Percentiles rank a stretch among this genome's conserved stretches.
Conservation (phyloP, 2,797 vertebrate genomes). For the Galaxias olidus region DNA sequence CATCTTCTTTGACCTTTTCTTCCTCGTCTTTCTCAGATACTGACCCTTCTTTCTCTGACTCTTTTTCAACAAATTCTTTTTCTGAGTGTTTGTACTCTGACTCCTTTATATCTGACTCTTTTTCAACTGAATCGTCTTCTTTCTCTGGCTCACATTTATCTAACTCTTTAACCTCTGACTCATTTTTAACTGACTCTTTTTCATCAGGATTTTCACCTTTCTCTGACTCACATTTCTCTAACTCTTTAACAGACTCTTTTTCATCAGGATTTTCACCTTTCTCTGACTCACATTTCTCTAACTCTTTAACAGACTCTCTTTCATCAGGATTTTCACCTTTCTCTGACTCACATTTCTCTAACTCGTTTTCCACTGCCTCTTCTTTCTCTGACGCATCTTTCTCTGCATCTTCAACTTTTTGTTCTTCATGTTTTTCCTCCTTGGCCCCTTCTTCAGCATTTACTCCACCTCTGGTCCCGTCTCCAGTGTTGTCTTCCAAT, state of each 20-base stretch:
- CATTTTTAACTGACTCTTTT: slow-evolving; percentile 13
- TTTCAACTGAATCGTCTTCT: slow-evolving; percentile 9
- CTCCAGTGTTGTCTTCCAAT: slow-evolving; percentile 16
- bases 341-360: slow-evolving; percentile 12
- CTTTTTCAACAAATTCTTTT: slow-evolving; percentile 15
- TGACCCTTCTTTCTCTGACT: slow-evolving; percentile 24
- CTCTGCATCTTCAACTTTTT: slow-evolving; percentile 7
- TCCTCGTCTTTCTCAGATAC: slow-evolving; percentile 20
- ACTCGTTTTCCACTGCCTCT: slow-evolving; percentile 14
- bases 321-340: too few relatives aligned
- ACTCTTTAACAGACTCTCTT: slow-evolving; percentile 23
- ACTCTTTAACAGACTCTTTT: slow-evolving; percentile 19
- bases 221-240: not conserved
- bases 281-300: slow-evolving; percentile 25
- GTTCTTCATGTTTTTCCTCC: slow-evolving; percentile 7
- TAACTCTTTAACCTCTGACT: slow-evolving; percentile 12
- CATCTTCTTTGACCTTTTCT: slow-evolving; percentile 17
- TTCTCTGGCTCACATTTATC: not conserved
- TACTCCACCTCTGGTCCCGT: slow-evolving; percentile 10
- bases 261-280: slow-evolving; percentile 17
- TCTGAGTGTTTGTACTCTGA: too few relatives aligned
- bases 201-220: slow-evolving; percentile 9
- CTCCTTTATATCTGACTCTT: slow-evolving; percentile 17
- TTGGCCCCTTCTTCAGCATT: not conserved
- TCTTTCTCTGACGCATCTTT: not conserved